A percentile compares a stretch with the other conserved stretches of the same genome.
Evolutionary conservation across 2,888 invertebrate genomes (phyloP).

Genomic region (Lasioglossum oenotherae): DNA sequence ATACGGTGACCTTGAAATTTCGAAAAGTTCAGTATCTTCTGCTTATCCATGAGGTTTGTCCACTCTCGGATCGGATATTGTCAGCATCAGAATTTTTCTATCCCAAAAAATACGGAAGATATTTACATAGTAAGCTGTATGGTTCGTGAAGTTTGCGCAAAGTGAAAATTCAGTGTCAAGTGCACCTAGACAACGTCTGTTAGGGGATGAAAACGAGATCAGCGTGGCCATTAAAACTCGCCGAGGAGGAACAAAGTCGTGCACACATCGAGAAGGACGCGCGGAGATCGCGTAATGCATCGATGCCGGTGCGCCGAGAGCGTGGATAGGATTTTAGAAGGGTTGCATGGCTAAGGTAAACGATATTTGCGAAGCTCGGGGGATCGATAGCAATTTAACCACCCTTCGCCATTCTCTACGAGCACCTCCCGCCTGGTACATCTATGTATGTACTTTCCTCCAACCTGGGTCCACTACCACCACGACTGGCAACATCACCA

Average conservation of each 20-base stretch:
- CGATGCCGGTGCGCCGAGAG: conserved; percentile 22
- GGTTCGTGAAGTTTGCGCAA: not conserved
- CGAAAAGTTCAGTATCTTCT: not conserved
- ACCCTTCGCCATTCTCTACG: conserved; percentile 71
- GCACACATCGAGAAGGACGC: conserved; percentile 28
- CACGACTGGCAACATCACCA: conserved; percentile 7
- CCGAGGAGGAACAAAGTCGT: conserved; percentile 34
- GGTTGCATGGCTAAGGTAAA: conserved; percentile 70
- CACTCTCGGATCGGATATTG: not conserved
- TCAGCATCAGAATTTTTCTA: not conserved
- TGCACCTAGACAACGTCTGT: not conserved
- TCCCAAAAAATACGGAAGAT: not conserved
- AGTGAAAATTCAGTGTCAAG: conserved; percentile 12
- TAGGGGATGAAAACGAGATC: not conserved
- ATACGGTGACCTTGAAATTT: not conserved
- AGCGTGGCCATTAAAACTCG: conserved; percentile 6
- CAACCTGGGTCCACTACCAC: conserved; percentile 42
- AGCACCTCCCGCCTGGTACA: conserved; percentile 55
- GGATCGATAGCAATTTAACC: conserved; percentile 78
- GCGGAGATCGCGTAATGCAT: conserved; percentile 46
- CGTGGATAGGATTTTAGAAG: conserved; percentile 42
- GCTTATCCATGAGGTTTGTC: not conserved
- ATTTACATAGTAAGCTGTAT: not conserved
- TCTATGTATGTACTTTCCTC: conserved; percentile 54
- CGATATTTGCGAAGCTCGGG: conserved; percentile 73